Percentiles rank a stretch among this genome's conserved stretches.
Evolutionary conservation across 2,888 invertebrate species (phyloP).

Genomic region (Noctua pronuba): DNA sequence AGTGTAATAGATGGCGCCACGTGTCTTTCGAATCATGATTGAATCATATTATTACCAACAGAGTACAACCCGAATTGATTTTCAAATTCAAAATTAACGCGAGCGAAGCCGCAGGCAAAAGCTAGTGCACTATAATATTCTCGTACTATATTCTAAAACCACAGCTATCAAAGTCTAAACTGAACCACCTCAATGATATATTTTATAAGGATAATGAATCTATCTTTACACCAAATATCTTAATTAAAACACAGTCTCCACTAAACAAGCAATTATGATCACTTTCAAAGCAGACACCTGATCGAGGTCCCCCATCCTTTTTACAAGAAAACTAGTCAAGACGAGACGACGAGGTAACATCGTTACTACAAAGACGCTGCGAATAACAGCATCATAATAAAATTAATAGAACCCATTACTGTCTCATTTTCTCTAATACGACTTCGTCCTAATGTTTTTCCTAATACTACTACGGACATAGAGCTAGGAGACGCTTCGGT

Average conservation of each 20-base stretch:
- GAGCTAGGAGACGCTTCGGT: background rate
- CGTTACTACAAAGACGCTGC: conserved; percentile 41
- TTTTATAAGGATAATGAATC: no score
- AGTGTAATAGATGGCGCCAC: no score
- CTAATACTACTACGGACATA: conserved; percentile 25
- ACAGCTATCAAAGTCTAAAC: no score
- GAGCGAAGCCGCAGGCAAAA: no score
- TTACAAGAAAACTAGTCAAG: conserved; percentile 34
- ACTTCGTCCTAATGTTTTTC: conserved; percentile 41
- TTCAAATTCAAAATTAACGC: no score
- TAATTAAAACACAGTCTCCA: background rate
- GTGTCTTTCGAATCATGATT: no score
- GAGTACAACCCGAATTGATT: no score
- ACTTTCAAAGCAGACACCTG: conserved; percentile 24
- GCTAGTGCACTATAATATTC: no score
- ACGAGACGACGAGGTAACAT: conserved; percentile 28
- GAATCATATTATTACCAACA: no score
- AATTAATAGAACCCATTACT: conserved; percentile 53
- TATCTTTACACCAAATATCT: background rate
- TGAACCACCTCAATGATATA: no score
- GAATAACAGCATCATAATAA: conserved; percentile 56
- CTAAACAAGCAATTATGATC: background rate
- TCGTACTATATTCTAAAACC: no score
- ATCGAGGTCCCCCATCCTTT: conserved; percentile 7
- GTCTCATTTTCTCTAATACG: conserved; percentile 41